Evolutionary conservation across 2,797 vertebrate genomes (phyloP), one percentile per base, ranked within the genome.

Genomic region (Chelon labrosus): DNA sequence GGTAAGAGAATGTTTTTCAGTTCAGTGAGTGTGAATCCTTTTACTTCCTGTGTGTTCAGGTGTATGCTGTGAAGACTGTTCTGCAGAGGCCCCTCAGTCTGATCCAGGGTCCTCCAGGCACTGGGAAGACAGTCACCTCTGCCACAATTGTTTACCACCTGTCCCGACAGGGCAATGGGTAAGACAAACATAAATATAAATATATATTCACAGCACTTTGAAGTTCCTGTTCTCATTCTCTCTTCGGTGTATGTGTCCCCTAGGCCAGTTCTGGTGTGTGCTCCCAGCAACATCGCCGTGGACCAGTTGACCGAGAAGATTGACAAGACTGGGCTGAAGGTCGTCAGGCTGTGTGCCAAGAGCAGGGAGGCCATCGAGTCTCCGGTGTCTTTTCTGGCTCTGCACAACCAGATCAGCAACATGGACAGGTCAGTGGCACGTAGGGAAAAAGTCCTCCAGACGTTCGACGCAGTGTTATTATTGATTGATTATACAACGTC

Each of bases 331-430:
- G 97, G 98, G 0, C 94, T 99, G 78, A 99, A 99, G 73, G 98
- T 99, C 16, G 98, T 99, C 72, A 94, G 98, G 38, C 95, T 99
- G 4, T 99, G 98, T 0, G 98, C 98, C 19, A 99, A 99, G 91
- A 99, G 98, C 73, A 90, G 98, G 0, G 98, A 99, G 92, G 98
- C 98, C 70, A 99, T 99, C 0, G 98, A 99, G 89, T 99, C 98
- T 0, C 98, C 98, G 0, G 98, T 99, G 19, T 99, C 98, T 11
- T 99, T 99, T 92, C 87, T 99, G 86, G 98, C 98, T 0, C 88
- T 99, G 80, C 98, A 99, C 89, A 99, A 99, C 85, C 98, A 99
- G 93, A 99, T 99, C 89, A 95, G 98, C 82, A 99, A 99, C 92
- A 99, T 99, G 98, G 98, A 99, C 87, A 99, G 98, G 98, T 99